Base-by-base conservation (phyloP, 2,888 invertebrate genomes). In the Orthosia incerta region DNA sequence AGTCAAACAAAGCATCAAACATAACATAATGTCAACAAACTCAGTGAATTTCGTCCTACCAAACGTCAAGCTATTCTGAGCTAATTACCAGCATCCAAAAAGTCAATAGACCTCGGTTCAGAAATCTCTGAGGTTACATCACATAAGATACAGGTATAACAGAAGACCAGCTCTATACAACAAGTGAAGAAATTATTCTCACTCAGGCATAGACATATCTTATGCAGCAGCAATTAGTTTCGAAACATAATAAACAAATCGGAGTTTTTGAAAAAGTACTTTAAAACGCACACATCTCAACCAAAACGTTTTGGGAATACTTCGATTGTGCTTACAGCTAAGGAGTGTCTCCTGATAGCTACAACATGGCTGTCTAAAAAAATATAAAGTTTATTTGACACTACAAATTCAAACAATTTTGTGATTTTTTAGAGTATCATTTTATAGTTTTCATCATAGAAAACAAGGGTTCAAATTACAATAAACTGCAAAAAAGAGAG, bases 21-120 rank as follows among this genome's bases (percentile, higher is more conserved):
- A 16, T 23, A 18, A 50, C n/a, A 60, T n/a, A 51, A 31, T 31
- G 18, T 51, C 20, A 20, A 45, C 23, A 15, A 0, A 26, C 50
- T 51, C 59, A 39, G 20, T 48, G 26, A 26, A 80, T 73, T 48
- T 59, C n/a, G 13, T 31, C 12, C 11, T 9, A 50, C n/a, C 46
- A 48, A 12, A 73, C 39, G 51, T 46, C n/a, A 39, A 46, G 51
- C 59, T 45, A 45, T 74, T 80, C 18, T 23, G n/a, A 23, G 50
- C 72, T 83, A 83, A 83, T 86, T 86, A 74, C 56, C 13, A n/a
- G 13, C 56, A 60, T 61, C 67, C 53, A 53, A n/a, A 48, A 71
- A 75, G 48, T 50, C 67, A 71, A 73, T 64, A 56, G 50, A 39
- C 50, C 69, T 76, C 83, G 71, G 76, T 68, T 64, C 62, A 4